Conservation (phyloP, 2,797 vertebrate species). For the Poecilia gillii region DNA sequence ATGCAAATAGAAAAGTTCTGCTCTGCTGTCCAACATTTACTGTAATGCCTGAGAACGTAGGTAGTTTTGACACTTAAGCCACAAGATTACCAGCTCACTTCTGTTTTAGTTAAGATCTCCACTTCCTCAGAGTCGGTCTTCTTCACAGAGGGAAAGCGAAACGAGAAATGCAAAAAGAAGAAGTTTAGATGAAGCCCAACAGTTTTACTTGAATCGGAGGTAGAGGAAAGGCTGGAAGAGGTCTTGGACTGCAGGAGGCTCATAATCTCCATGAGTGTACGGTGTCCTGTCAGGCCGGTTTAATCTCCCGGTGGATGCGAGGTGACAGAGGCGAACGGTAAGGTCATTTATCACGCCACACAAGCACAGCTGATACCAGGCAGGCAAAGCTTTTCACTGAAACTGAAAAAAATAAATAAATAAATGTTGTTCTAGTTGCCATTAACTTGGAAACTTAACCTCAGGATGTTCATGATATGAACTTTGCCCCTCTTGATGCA, state of each 20-base stretch:
- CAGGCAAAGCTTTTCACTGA: not conserved
- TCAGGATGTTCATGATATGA: not conserved
- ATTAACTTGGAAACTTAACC: not conserved
- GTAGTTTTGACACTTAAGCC: constrained; percentile 4
- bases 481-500: not conserved
- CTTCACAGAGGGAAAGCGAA: not conserved
- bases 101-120: constrained; percentile 12
- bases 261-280: constrained; percentile 42
- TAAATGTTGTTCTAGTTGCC: not conserved
- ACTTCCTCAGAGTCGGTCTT: constrained; percentile 37
- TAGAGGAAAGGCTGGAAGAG: constrained; percentile 9
- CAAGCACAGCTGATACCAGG: constrained; percentile 30
- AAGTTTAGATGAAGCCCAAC: constrained; percentile 20
- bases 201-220: constrained; percentile 9
- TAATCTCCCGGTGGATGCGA: constrained; percentile 16
- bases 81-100: constrained; percentile 3
- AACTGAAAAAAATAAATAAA: not conserved
- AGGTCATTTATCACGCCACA: constrained; percentile 20
- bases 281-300: constrained; percentile 41
- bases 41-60: not conserved
- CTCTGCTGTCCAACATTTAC: not conserved
- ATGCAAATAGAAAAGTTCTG: not conserved
- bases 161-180: not conserved
- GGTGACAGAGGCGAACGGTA: constrained; percentile 37
- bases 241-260: constrained; percentile 30